Evolutionary conservation across 1,140 invertebrate genomes (phyloP).

Genomic region (Dolichoris vasculosae): DNA sequence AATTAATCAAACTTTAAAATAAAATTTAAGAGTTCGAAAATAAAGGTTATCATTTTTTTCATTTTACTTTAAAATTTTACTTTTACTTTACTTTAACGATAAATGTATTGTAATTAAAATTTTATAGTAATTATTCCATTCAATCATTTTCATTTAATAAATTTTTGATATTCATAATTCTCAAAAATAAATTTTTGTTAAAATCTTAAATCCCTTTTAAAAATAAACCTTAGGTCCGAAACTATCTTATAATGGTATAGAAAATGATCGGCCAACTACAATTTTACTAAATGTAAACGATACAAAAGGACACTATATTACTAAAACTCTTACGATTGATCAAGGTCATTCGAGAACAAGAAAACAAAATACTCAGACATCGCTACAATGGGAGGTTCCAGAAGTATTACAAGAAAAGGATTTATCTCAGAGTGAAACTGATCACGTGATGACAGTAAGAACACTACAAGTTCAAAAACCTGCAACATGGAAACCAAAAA

Average conservation of each 20-base stretch:
- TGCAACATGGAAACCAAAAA: conserved; percentile 29
- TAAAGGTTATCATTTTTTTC: too few species aligned
- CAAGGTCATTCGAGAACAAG: conserved; percentile 62
- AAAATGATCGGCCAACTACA: background rate
- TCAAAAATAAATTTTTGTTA: background rate
- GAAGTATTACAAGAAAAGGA: conserved; percentile 22
- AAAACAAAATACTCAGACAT: conserved; percentile 49
- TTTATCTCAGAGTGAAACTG: background rate
- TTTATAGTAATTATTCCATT: too few species aligned
- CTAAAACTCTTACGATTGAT: conserved; percentile 59
- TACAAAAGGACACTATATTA: conserved; percentile 59
- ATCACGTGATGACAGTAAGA: background rate
- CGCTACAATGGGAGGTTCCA: conserved; percentile 8
- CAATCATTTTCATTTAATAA: too few species aligned
- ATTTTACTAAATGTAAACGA: conserved; percentile 60
- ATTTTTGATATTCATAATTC: background rate
- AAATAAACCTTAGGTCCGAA: background rate
- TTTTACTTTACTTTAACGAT: too few species aligned
- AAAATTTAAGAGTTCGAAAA: too few species aligned
- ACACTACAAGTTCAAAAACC: conserved; percentile 18
- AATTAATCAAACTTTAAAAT: background rate
- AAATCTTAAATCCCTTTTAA: background rate
- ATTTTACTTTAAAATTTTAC: background rate
- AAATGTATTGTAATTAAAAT: too few species aligned
- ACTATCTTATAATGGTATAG: background rate